Conservation (phyloP, 1,140 invertebrate genomes). For the Hesperophylax magnus region DNA sequence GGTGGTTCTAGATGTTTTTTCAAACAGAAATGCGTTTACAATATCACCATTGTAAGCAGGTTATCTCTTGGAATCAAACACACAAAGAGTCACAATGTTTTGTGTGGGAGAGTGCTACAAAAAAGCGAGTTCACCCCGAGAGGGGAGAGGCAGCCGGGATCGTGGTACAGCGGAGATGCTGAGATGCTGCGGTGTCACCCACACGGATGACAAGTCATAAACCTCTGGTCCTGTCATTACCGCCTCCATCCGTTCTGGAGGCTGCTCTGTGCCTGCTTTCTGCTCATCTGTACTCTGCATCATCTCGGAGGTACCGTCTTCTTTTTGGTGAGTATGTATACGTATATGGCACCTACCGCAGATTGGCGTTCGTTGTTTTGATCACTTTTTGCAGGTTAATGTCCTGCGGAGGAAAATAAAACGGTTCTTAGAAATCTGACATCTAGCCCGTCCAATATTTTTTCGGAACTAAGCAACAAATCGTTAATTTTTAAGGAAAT, state of each 20-base stretch:
- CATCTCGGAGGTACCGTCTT: background rate
- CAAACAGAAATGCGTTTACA: background rate
- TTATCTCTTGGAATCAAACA: constrained; percentile 14
- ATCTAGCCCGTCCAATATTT: too few relatives aligned
- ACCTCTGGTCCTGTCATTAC: constrained; percentile 51
- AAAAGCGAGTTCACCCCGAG: background rate
- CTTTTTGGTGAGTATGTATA: too few relatives aligned
- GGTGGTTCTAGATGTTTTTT: background rate
- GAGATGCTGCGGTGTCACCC: constrained; percentile 33
- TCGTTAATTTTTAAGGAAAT: too few relatives aligned
- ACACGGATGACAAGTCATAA: constrained; percentile 55
- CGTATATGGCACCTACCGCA: too few relatives aligned
- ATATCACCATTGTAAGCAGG: constrained; percentile 10
- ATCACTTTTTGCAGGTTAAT: too few relatives aligned
- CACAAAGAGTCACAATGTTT: constrained; percentile 25
- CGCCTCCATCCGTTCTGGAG: constrained; percentile 12
- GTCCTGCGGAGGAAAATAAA: too few relatives aligned
- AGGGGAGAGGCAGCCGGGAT: background rate
- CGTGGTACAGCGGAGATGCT: background rate
- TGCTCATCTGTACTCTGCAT: background rate
- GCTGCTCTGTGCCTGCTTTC: background rate
- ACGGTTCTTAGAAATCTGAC: too few relatives aligned
- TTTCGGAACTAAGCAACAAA: too few relatives aligned
- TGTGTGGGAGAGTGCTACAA: constrained; percentile 15
- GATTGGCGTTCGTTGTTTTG: too few relatives aligned